Conservation (phyloP, 1,140 invertebrate species). For the Drosophila varians region DNA sequence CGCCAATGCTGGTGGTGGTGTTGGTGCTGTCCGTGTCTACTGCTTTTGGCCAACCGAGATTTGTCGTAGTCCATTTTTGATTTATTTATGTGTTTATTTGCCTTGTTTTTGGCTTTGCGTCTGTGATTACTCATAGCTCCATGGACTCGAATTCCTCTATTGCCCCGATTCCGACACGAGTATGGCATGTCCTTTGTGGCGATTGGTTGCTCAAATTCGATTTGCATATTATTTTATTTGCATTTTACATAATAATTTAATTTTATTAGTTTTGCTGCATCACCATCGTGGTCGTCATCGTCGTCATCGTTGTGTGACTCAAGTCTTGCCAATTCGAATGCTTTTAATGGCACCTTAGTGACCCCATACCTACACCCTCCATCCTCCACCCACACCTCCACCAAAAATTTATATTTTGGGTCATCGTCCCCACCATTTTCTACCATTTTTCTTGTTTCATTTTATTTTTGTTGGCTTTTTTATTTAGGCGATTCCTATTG, state of each 20-base stretch:
- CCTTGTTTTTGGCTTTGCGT: slow-evolving; percentile 74
- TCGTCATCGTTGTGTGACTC: slow-evolving; percentile 10
- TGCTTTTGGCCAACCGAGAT: slow-evolving; percentile 67
- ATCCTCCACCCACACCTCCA: no score
- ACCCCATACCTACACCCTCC: no score
- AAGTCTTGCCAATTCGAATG: slow-evolving; percentile 44
- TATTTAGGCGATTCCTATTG: slow-evolving; percentile 51
- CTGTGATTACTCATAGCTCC: slow-evolving; percentile 74
- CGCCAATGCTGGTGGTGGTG: slow-evolving; percentile 11
- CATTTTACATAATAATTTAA: slow-evolving; percentile 81
- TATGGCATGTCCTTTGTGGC: no score
- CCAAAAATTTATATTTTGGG: not conserved
- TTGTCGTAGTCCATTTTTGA: slow-evolving; percentile 79
- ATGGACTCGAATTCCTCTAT: not conserved
- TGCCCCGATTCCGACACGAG: no score
- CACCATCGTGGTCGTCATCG: slow-evolving; percentile 7
- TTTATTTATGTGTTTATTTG: slow-evolving; percentile 82
- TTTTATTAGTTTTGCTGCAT: slow-evolving; percentile 80
- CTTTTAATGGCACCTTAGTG: slow-evolving; percentile 47
- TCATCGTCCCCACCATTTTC: not conserved
- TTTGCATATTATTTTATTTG: slow-evolving; percentile 80
- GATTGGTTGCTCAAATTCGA: slow-evolving; percentile 44
- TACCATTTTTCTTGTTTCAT: slow-evolving; percentile 2
- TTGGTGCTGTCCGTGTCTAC: slow-evolving; percentile 32
- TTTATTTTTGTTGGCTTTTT: slow-evolving; percentile 12